Evolutionary conservation across 1,140 invertebrate genomes (phyloP), one percentile per base, ranked within the genome.

Genomic region (Formica selysi): DNA sequence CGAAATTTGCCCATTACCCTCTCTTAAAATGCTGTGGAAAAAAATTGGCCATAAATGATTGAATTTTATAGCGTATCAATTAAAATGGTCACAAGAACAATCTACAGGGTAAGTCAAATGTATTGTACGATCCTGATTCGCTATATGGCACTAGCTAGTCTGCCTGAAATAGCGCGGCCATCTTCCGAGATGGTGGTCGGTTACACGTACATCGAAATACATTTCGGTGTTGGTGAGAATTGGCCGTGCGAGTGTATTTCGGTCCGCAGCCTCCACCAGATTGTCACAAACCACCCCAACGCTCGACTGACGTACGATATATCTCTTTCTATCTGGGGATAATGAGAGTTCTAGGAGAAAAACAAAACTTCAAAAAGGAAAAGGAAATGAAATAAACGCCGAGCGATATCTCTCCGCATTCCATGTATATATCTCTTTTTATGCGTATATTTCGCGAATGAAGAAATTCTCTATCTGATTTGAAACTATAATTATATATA

Each of bases 161-260:
- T 80, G 91, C 94, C 90, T 94, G 93, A 94, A 94, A 94, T 94
- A 94, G 94, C 93, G 86, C 91, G 91, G 89, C 92, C 91, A 91
- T 90, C 85, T 89, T 89, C 87, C 84, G 86, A 84, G 88, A 86
- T 92, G 89, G 89, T 92, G 88, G 91, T 92, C 64, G 90, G 62
- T 73, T 88, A 87, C 87, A 91, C 87, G 83, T 91, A 88, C 87
- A 93, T 86, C 84, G 83, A 57, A 62, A 80, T 87, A 78, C 70
- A 68, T 48, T 48, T 44, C 10, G 67, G 91, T 92, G 85, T 92
- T 91, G 38, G 92, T 93, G 90, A 91, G 87, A 92, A 90, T 93
- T 89, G 91, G 89, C 91, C 89, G 90, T 90, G 91, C 90, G 86
- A 93, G 93, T 91, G 91, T 94, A 94, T 94, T 94, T 94, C 91